Conservation (phyloP, 2,888 invertebrate species). For the Chloroclystis v-ata region DNA sequence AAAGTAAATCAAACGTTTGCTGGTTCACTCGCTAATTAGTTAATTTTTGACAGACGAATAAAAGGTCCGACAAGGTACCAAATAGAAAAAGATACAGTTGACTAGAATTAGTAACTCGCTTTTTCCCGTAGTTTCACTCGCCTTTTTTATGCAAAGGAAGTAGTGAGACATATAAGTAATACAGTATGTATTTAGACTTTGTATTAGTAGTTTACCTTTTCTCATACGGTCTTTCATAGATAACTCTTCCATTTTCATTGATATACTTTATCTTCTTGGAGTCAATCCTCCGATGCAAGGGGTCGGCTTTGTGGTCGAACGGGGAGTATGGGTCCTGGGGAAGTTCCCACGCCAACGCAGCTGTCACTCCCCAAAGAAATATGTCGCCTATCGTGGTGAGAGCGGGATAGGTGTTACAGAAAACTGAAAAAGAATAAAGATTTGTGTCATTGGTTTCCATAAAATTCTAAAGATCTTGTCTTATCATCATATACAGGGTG, state of each 20-base stretch:
- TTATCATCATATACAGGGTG: too few relatives aligned
- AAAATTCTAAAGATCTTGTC: too few relatives aligned
- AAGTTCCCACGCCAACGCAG: slow-evolving; percentile 86
- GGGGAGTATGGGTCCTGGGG: slow-evolving; percentile 81
- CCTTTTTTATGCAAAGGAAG: too few relatives aligned
- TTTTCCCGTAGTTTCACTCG: too few relatives aligned
- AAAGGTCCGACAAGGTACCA: too few relatives aligned
- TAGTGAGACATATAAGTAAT: too few relatives aligned
- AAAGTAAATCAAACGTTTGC: too few relatives aligned
- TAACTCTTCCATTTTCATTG: slow-evolving; percentile 55
- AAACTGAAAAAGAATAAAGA: slow-evolving; percentile 61
- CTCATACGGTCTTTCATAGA: slow-evolving; percentile 52
- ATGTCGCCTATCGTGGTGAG: slow-evolving; percentile 74
- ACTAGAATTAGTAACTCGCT: slow-evolving; percentile 37
- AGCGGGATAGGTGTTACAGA: slow-evolving; percentile 79
- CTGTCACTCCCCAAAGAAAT: slow-evolving; percentile 84
- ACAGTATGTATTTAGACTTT: too few relatives aligned
- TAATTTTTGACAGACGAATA: too few relatives aligned
- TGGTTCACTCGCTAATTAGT: too few relatives aligned
- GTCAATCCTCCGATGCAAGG: slow-evolving; percentile 63
- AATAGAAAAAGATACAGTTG: too few relatives aligned
- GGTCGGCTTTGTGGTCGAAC: slow-evolving; percentile 64
- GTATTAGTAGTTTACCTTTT: slow-evolving; percentile 46
- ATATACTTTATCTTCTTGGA: slow-evolving; percentile 58
- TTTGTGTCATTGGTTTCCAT: too few relatives aligned